Conservation (phyloP, 35 echinoderm and acorn worm species). For the Heliocidaris tuberculata region DNA sequence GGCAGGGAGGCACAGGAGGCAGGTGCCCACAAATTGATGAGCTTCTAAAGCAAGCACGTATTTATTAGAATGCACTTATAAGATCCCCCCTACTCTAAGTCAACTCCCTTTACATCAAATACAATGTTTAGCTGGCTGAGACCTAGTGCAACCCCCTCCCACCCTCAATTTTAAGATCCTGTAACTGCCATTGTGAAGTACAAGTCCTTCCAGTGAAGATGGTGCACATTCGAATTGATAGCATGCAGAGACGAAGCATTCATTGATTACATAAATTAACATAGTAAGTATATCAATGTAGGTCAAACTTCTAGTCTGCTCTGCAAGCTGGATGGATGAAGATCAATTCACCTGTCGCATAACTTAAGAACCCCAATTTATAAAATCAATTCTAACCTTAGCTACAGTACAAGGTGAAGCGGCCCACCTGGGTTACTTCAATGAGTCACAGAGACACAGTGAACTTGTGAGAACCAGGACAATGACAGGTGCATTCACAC, state of each 20-base stretch:
- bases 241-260: not conserved
- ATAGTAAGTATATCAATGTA: not conserved
- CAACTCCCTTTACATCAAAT: no score
- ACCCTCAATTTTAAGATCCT: not conserved
- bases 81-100: no score
- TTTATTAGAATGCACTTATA: no score
- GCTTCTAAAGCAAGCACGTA: no score
- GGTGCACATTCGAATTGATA: not conserved
- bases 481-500: not conserved
- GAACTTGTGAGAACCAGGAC: not conserved
- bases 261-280: not conserved
- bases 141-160: no score
- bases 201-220: no score
- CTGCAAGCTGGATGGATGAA: not conserved
- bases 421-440: not conserved
- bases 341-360: not conserved
- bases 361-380: not conserved
- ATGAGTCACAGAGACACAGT: not conserved
- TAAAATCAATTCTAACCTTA: not conserved
- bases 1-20: no score
- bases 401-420: not conserved
- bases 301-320: not conserved
- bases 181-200: not conserved
- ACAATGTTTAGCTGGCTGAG: no score
- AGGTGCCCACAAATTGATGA: no score